Percentiles rank a stretch among this genome's conserved stretches.
Evolutionary conservation across 2,888 invertebrate genomes (phyloP).

Genomic region (Eilema sororculum): DNA sequence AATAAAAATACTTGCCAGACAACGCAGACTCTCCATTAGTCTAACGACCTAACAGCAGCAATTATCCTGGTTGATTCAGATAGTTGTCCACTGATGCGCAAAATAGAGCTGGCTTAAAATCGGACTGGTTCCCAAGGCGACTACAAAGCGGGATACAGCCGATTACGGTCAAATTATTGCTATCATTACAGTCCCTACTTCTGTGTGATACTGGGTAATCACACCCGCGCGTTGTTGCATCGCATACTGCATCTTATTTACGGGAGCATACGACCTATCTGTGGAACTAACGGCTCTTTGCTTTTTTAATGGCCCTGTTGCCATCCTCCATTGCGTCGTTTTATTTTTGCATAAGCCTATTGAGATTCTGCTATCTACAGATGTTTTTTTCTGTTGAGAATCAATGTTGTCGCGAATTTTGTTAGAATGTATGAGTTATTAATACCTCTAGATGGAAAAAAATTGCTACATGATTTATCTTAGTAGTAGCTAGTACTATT

Average conservation of each 20-base stretch:
- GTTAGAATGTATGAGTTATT: background rate
- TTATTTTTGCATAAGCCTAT: constrained; percentile 38
- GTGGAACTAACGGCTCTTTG: constrained; percentile 32
- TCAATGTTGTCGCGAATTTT: background rate
- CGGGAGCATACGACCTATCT: constrained; percentile 51
- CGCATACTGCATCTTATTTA: constrained; percentile 69
- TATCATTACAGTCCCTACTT: constrained; percentile 77
- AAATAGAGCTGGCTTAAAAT: constrained; percentile 82
- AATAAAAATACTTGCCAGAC: constrained; percentile 42
- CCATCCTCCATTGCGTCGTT: constrained; percentile 28
- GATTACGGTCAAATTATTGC: constrained; percentile 85
- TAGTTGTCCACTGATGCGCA: constrained; percentile 80
- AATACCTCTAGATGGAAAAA: no score
- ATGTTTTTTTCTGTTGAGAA: background rate
- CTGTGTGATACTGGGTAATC: constrained; percentile 74
- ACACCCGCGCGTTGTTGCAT: constrained; percentile 63
- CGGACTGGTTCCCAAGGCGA: constrained; percentile 80
- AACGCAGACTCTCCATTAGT: constrained; percentile 61
- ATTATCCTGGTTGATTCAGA: constrained; percentile 80
- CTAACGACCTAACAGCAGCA: constrained; percentile 67
- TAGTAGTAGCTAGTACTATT: no score
- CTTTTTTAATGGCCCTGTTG: constrained; percentile 45
- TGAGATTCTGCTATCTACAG: background rate
- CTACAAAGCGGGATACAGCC: constrained; percentile 80
- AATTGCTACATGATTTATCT: no score